These are phyloP conservation scores for Cheilosia grossa DNA, from an alignment of 2,888 invertebrate species.

Conservation along the genomic window DNA sequence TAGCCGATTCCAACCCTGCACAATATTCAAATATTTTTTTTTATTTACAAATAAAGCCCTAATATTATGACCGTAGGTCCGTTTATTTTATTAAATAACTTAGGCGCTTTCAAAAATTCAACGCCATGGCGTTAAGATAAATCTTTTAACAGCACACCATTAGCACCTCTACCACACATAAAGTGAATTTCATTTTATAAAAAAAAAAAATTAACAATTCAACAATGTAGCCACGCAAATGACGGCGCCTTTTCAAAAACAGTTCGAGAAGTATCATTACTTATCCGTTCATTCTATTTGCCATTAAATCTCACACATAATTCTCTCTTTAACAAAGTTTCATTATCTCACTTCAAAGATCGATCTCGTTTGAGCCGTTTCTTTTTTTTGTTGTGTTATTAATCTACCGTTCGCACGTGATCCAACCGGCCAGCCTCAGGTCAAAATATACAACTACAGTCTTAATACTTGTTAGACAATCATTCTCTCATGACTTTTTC, in stretches of 20 bases:
- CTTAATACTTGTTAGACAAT: slow-evolving; percentile 14
- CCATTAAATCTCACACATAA: slow-evolving; percentile 22
- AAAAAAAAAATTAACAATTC: not conserved
- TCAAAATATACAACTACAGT: not conserved
- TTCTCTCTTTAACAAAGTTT: slow-evolving; percentile 18
- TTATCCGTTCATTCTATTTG: slow-evolving; percentile 11
- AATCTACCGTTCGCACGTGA: slow-evolving; percentile 7
- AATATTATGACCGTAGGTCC: no score
- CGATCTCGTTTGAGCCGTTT: slow-evolving; percentile 11
- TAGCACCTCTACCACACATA: not conserved
- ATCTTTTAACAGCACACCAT: not conserved
- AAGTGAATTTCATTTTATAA: not conserved
- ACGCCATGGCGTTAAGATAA: no score
- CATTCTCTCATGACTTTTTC: slow-evolving; percentile 8
- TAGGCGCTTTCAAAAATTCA: no score
- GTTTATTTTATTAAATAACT: no score
- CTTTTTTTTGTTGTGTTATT: not conserved
- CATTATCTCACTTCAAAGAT: slow-evolving; percentile 34
- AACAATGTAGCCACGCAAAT: not conserved
- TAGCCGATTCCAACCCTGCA: no score
- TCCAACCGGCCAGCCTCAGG: not conserved
- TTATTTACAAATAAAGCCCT: no score
- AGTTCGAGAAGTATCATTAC: slow-evolving; percentile 5
- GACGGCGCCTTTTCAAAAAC: not conserved
- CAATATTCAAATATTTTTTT: no score